Conservation (phyloP, 2,888 invertebrate species). For the Eilema depressum region DNA sequence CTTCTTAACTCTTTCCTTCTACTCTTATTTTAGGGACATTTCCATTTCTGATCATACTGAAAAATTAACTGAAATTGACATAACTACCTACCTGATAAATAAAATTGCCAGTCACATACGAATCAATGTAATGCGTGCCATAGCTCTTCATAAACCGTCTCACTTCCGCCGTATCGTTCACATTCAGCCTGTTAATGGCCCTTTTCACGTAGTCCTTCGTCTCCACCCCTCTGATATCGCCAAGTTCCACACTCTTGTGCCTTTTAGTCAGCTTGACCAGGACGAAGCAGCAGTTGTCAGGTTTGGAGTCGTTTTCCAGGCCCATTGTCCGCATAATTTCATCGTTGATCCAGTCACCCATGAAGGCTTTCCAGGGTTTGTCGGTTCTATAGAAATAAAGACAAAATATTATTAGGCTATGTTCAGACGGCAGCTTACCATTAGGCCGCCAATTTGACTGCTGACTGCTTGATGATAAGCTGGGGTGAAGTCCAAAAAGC, state of each 20-base stretch:
- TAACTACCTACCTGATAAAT: constrained; percentile 91
- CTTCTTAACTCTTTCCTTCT: too few species aligned
- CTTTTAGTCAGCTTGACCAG: constrained; percentile 89
- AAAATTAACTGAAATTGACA: too few species aligned
- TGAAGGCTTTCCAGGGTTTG: constrained; percentile 95
- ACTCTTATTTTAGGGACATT: too few species aligned
- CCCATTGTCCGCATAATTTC: constrained; percentile 93
- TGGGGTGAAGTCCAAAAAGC: too few species aligned
- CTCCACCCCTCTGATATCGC: constrained; percentile 85
- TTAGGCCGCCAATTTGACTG: too few species aligned
- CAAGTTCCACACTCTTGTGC: constrained; percentile 89
- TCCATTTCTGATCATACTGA: neutral
- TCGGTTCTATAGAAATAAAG: constrained; percentile 75
- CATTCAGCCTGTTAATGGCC: constrained; percentile 88
- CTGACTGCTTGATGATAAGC: too few species aligned
- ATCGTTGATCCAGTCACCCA: constrained; percentile 94
- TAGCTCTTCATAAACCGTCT: constrained; percentile 93
- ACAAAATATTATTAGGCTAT: neutral
- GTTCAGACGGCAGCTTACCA: neutral
- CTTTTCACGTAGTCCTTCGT: constrained; percentile 89
- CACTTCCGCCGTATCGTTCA: constrained; percentile 90
- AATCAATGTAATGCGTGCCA: constrained; percentile 95
- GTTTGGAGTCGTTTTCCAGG: constrained; percentile 88
- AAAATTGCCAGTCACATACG: constrained; percentile 94
- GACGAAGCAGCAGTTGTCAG: constrained; percentile 92